Base-by-base conservation (phyloP, 2,113 vertebrate genomes). In the Thermophis baileyi region DNA sequence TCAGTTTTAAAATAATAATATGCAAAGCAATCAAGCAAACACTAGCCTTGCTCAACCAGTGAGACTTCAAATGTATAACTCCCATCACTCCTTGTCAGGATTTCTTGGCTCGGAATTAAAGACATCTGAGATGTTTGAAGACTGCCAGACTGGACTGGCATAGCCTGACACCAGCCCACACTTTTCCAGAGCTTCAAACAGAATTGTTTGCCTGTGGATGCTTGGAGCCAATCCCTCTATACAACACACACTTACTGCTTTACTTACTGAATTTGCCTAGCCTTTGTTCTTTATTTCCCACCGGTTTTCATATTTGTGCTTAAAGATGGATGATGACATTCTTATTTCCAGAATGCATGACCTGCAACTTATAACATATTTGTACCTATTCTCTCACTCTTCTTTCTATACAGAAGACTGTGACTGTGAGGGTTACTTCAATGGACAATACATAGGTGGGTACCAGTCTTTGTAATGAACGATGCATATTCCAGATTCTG, bases 371-470 rank as follows among this genome's bases (percentile, higher is more conserved):
- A 51, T 85, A 89, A 89, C 44, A 49, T 2, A 25, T 35, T 51
- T 40, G n/a, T n/a, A 24, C 25, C 46, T 11, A 9, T 6, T 88
- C 1, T 91, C 10, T 88, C 85, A 96, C 69, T 91, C 18, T 91
- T 95, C 91, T 57, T 88, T n/a, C 92, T 97, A 97, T 95, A 90
- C 98, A 99, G 99, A 99, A 93, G 98, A 98, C 97, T 98, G 98
- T 97, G 98, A 99, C 96, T 98, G 98, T 95, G 99, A 98, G 90
- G 98, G 98, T 44, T 97, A 98, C 96, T 96, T 98, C 97, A 98
- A 98, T 92, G 99, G 98, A 94, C 98, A 99, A 54, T 98, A 99
- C 4, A 97, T 98, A 97, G 99, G 99, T 99, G 97, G 99, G 98
- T 98, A 96, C 93, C 12, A 0, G 87, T 25, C 49, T 74, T 30